Evolutionary conservation across 2,888 invertebrate species (phyloP).

Genomic region (Auanema freiburgensis): DNA sequence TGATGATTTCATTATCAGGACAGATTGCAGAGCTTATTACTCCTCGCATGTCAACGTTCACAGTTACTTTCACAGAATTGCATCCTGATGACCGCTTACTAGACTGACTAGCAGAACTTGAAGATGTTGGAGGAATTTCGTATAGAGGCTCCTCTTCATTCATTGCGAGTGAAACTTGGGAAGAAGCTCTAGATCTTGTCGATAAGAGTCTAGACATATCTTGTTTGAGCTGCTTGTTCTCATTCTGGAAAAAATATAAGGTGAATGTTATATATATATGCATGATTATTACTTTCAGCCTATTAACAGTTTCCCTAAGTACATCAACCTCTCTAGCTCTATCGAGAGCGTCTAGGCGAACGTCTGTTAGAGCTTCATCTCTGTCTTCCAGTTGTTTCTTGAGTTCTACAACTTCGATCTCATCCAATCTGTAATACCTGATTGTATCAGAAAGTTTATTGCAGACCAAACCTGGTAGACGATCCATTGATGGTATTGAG

Average conservation of each 20-base stretch:
- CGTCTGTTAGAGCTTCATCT: slow-evolving; percentile 89
- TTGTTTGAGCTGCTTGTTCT: slow-evolving; percentile 93
- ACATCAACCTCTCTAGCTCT: slow-evolving; percentile 96
- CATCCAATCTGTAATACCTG: slow-evolving; percentile 28
- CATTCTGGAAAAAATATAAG: slow-evolving; percentile 73
- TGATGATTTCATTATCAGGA: slow-evolving; percentile 54
- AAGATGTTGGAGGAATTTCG: slow-evolving; percentile 40
- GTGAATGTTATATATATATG: not conserved
- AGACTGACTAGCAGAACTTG: slow-evolving; percentile 9
- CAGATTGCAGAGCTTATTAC: slow-evolving; percentile 39
- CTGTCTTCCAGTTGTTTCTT: slow-evolving; percentile 91
- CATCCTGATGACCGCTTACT: slow-evolving; percentile 21
- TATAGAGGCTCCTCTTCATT: slow-evolving; percentile 48
- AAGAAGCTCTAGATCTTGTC: slow-evolving; percentile 48
- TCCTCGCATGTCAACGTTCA: slow-evolving; percentile 52
- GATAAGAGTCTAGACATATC: slow-evolving; percentile 81
- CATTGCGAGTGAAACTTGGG: slow-evolving; percentile 54
- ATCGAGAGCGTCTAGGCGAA: slow-evolving; percentile 85
- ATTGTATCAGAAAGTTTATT: not conserved
- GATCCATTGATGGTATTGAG: slow-evolving; percentile 43
- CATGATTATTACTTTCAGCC: slow-evolving; percentile 78
- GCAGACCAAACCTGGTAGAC: not conserved
- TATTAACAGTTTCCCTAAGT: slow-evolving; percentile 91
- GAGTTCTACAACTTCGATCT: slow-evolving; percentile 67
- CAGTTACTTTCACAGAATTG: slow-evolving; percentile 26